Percentiles rank a stretch among this genome's conserved stretches.
phyloP scores from a whole-genome alignment of 2,888 invertebrate species.

The Anorthoa munda region DNA sequence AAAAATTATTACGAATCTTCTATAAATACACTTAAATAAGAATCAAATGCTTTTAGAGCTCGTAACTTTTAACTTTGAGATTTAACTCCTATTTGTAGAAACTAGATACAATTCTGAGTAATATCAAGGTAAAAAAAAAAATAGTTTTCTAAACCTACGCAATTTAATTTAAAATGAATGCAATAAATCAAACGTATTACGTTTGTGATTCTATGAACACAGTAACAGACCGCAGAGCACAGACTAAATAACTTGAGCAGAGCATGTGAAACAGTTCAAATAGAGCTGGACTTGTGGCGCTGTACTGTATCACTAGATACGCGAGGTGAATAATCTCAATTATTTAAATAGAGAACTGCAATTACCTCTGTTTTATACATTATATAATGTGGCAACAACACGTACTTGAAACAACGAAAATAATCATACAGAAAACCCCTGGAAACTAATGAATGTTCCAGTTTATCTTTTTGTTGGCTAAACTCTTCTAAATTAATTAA shows the following conservation, averaged over 20 bases:
- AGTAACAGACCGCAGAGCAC: neutral
- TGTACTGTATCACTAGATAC: neutral
- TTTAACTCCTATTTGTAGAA: no score
- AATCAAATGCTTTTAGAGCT: neutral
- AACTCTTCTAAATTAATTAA: no score
- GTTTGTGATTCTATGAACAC: neutral
- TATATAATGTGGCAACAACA: neutral
- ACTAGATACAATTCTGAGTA: no score
- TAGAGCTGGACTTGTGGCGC: neutral
- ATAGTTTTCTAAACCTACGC: neutral
- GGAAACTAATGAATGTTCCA: no score
- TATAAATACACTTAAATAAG: neutral
- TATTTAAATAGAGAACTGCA: no score
- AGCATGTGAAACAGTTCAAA: neutral
- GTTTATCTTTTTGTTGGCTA: no score
- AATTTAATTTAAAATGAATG: constrained; percentile 3
- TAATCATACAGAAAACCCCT: no score
- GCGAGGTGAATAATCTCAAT: neutral
- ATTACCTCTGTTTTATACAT: neutral
- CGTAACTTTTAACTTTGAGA: neutral
- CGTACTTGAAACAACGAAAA: no score
- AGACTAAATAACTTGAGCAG: constrained; percentile 3
- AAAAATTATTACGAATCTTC: neutral
- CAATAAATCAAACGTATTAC: constrained; percentile 19
- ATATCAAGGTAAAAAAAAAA: no score